These are phyloP conservation scores for Aphyosemion australe DNA, from an alignment of 2,113 vertebrate genomes.

Conservation along the genomic window DNA sequence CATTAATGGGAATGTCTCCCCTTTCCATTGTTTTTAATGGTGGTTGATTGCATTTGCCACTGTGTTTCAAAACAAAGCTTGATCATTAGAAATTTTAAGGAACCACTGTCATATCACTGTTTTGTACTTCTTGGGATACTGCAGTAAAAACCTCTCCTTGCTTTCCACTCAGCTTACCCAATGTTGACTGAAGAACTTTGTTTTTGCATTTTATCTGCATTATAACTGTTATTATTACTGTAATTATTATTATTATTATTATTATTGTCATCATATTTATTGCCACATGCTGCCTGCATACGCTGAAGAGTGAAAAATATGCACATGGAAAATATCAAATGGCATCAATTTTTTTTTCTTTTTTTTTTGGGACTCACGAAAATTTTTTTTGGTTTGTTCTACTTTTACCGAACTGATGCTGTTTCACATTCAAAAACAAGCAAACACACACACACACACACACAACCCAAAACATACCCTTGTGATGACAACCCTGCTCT, in stretches of 20 bases:
- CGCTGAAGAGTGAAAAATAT: constrained; percentile 80
- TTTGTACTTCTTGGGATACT: constrained; percentile 62
- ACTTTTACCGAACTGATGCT: constrained; percentile 66
- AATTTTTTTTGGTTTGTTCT: constrained; percentile 62
- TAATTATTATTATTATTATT: constrained; percentile 68
- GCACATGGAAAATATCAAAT: constrained; percentile 80
- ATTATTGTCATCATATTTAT: constrained; percentile 68
- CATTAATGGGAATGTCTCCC: constrained; percentile 39
- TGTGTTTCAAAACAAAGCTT: constrained; percentile 60
- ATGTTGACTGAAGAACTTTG: constrained; percentile 55
- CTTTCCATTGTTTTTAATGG: constrained; percentile 46
- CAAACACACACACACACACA: constrained; percentile 28
- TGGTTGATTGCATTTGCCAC: constrained; percentile 45
- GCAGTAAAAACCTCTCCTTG: constrained; percentile 44
- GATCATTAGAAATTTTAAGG: constrained; percentile 31
- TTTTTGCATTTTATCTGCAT: constrained; percentile 68
- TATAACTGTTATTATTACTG: constrained; percentile 47
- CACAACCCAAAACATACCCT: constrained; percentile 59
- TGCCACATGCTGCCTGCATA: constrained; percentile 79
- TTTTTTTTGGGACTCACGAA: constrained; percentile 66
- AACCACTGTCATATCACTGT: constrained; percentile 54
- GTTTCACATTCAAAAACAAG: constrained; percentile 56
- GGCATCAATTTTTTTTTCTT: constrained; percentile 66
- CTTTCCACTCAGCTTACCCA: constrained; percentile 59
- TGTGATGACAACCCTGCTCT: constrained; percentile 79